A percentile compares a stretch with the other conserved stretches of the same genome.
Evolutionary conservation across 1,140 invertebrate species (phyloP).

Genomic region (Neodiprion lecontei): DNA sequence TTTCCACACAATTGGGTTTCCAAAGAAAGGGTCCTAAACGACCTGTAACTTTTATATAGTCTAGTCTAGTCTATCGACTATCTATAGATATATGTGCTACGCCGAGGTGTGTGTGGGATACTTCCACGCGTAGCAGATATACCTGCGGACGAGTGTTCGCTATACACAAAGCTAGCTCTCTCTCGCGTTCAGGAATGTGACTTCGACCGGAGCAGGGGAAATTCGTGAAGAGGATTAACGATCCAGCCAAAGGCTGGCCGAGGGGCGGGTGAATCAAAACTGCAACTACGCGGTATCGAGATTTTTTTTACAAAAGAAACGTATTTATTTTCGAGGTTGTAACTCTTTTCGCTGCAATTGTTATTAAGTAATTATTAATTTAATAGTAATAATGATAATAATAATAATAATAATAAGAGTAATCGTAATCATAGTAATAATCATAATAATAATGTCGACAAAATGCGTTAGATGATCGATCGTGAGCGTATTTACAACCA

Average conservation of each 20-base stretch:
- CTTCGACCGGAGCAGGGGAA: background rate
- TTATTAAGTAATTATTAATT: slow-evolving; percentile 40
- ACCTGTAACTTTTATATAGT: slow-evolving; percentile 3
- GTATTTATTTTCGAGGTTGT: slow-evolving; percentile 19
- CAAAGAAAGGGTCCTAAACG: background rate
- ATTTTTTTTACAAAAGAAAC: slow-evolving; percentile 17
- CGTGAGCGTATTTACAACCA: slow-evolving; percentile 42
- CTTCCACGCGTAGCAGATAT: background rate
- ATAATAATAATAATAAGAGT: slow-evolving; percentile 32
- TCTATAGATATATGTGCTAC: background rate
- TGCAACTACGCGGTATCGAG: background rate
- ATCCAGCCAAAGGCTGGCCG: background rate
- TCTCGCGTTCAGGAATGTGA: slow-evolving; percentile 2
- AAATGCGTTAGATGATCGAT: slow-evolving; percentile 31
- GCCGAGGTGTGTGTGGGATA: no score
- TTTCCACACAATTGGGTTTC: slow-evolving; percentile 7
- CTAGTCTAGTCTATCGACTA: slow-evolving; percentile 5
- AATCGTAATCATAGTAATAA: slow-evolving; percentile 37
- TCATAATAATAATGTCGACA: slow-evolving; percentile 27
- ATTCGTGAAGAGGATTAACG: background rate
- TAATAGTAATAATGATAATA: slow-evolving; percentile 29
- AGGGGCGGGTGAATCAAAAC: background rate
- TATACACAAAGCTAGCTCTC: background rate
- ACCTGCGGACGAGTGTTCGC: background rate
- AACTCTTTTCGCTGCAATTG: slow-evolving; percentile 13